Evolutionary conservation across 2,113 vertebrate species (phyloP), one percentile per base, ranked within the genome.

Genomic region (Solea solea): DNA sequence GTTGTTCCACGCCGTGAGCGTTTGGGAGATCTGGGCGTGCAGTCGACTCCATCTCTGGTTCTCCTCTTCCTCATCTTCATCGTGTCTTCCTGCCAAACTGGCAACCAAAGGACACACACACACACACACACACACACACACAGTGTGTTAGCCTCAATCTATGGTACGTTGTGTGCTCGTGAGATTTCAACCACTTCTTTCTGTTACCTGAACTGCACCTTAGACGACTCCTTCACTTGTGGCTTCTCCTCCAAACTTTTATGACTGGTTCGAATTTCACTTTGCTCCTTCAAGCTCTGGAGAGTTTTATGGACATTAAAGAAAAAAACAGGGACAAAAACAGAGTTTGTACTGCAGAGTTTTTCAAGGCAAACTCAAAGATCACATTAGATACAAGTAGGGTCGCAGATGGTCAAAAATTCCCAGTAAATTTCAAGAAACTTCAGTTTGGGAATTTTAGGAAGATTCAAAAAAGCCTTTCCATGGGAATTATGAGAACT

Each of bases 241-340:
- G 68, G 53, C 46, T 54, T 46, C 51, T 62, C 70, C 44, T 76
- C 56, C 3, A 55, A 41, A 65, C 82, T 75, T 55, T 83, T 74
- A 0, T 86, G 90, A 0, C 60, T 74, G 62, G 85, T 82, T 54
- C 90, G 86, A 50, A 91, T 90, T 78, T 94, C 89, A 64, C 80
- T 93, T 76, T 93, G 91, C 63, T 93, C 91, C 12, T 72, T 69
- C 45, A 86, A 73, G 56, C 91, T 91, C 75, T 81, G 64, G 56
- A 86, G 81, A 68, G 83, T 51, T 56, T 90, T 86, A 94, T 95
- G 70, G 9, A 77, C 34, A 60, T 53, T 41, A 9, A 60, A 42
- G 13, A 12, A 6, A 25, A 71, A 71, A 16, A 27, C 1, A 55
- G 21, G 9, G 21, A 21, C 21, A 21, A 21, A 21, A 21, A 21